Evolutionary conservation across 2,113 vertebrate genomes (phyloP).

Genomic region (Manacus vitellinus): DNA sequence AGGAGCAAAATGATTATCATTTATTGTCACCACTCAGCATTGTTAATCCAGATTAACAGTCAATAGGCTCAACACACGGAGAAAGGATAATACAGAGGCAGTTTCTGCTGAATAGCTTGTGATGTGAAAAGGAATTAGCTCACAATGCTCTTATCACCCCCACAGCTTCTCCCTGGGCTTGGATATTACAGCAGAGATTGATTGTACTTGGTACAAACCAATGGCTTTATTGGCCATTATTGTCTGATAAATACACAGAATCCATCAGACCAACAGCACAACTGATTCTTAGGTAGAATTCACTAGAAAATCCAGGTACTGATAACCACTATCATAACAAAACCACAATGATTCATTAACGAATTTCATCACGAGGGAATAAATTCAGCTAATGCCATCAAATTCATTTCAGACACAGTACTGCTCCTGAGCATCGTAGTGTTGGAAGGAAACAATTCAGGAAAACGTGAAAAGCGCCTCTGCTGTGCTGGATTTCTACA

Average conservation of each 20-base stretch:
- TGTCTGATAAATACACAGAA: not conserved
- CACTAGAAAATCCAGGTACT: not conserved
- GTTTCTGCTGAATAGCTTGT: not conserved
- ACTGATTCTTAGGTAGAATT: not conserved
- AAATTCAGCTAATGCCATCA: not conserved
- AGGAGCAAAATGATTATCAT: not conserved
- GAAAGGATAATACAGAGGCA: not conserved
- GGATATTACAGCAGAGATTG: not conserved
- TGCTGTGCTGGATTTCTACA: not conserved
- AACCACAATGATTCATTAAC: not conserved
- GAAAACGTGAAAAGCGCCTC: not conserved
- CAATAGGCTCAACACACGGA: not conserved
- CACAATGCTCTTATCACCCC: not conserved
- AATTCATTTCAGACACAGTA: not conserved
- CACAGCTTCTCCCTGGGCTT: not conserved
- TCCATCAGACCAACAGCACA: not conserved
- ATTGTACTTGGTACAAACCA: not conserved
- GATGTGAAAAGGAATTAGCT: not conserved
- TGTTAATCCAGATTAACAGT: conserved; percentile 14
- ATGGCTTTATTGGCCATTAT: not conserved
- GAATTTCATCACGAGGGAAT: not conserved
- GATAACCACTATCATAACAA: not conserved
- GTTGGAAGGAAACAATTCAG: not conserved
- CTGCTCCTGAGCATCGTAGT: not conserved
- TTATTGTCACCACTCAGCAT: not conserved